Percentiles rank a stretch among this genome's conserved stretches.
Conservation (phyloP, 2,888 invertebrate species). For the Dendrolimus pini region DNA sequence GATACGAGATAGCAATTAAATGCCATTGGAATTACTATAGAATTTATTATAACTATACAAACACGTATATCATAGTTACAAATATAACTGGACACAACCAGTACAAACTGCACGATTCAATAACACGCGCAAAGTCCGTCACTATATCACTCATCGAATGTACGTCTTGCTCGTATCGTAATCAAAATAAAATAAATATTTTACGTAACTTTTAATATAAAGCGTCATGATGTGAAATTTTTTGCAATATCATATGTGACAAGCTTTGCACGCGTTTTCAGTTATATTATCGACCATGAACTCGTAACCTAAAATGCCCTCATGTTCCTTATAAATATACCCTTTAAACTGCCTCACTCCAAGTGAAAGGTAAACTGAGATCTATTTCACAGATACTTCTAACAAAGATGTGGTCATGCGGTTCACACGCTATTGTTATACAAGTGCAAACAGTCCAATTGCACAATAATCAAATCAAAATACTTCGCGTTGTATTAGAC, state of each 20-base stretch:
- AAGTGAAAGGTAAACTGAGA: constrained; percentile 64
- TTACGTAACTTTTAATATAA: no score
- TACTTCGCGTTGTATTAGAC: constrained; percentile 11
- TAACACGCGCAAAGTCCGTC: no score
- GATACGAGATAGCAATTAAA: no score
- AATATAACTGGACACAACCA: no score
- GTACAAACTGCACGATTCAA: no score
- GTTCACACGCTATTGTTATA: constrained; percentile 54
- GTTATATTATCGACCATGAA: constrained; percentile 30
- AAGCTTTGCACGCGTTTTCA: constrained; percentile 7
- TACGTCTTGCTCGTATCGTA: no score
- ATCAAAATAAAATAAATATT: no score
- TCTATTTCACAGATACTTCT: constrained; percentile 40
- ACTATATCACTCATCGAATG: no score
- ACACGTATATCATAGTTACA: no score
- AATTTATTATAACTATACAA: no score
- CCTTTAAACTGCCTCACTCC: constrained; percentile 45
- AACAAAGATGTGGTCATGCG: constrained; percentile 45
- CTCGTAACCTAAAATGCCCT: constrained; percentile 46
- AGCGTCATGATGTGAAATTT: neutral
- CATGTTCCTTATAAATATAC: constrained; percentile 33
- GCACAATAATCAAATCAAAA: constrained; percentile 11
- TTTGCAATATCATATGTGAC: neutral
- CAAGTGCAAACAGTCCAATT: constrained; percentile 29
- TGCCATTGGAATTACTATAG: no score